These are phyloP conservation scores for Eupristina koningsbergeri DNA, from an alignment of 1,140 invertebrate genomes.

Conservation along the genomic window DNA sequence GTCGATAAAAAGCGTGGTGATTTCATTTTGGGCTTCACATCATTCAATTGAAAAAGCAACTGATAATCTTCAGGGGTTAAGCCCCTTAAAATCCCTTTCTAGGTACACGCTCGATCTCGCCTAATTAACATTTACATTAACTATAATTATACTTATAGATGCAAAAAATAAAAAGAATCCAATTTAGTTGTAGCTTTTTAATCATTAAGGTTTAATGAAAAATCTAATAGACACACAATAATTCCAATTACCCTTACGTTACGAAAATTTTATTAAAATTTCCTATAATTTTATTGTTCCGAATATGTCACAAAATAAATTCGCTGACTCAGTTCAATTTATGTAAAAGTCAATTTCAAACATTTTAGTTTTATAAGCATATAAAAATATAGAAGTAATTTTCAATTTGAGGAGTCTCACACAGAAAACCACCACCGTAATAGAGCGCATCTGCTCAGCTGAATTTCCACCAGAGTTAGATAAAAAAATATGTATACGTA, in stretches of 20 bases:
- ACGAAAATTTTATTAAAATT: not conserved
- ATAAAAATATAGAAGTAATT: not conserved
- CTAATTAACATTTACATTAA: no score
- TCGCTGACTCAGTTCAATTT: not conserved
- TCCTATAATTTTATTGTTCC: not conserved
- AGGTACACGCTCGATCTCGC: no score
- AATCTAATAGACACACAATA: no score
- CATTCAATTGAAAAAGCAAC: not conserved
- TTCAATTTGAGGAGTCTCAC: not conserved
- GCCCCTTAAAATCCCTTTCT: not conserved
- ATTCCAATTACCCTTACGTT: not conserved
- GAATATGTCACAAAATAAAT: no score
- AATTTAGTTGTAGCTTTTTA: no score
- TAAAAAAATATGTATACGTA: not conserved
- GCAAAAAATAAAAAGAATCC: no score
- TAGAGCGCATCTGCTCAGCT: no score
- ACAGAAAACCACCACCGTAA: not conserved
- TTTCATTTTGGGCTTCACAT: not conserved
- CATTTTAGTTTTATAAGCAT: not conserved
- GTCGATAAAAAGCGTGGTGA: not conserved
- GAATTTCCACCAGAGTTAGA: constrained; percentile 21
- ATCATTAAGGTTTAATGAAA: no score
- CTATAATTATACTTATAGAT: no score
- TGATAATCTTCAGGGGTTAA: not conserved
- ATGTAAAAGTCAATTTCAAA: not conserved